Base-by-base conservation (phyloP, 2,888 invertebrate genomes). In the Lampropteryx suffumata region DNA sequence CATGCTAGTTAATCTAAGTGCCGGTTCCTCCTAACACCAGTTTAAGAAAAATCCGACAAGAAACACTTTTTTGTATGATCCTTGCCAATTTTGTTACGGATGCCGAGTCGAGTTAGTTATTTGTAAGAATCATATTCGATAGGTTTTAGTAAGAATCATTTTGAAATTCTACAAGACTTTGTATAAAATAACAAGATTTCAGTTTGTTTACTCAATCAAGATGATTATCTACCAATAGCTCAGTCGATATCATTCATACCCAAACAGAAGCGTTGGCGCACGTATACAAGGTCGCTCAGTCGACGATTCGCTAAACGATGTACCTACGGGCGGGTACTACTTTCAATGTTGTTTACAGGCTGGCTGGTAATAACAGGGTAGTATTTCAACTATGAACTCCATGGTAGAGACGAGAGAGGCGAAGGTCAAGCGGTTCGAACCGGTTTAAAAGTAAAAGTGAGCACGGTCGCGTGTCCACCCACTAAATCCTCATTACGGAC, bases 381-480 rank as follows among this genome's bases (percentile, higher is more conserved):
- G 48, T 40, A 30, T 40, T 17, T 54, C 42, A 45, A 52, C 50
- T 47, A 34, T 58, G 56, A 59, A 57, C 55, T 57, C 48, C 30
- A 46, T 56, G 58, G 62, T 62, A 62, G 50, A 50, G 42, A 53
- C 49, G 43, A 48, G 42, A 42, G 59, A 65, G 71, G 70, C 74
- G 76, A 80, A 85, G 86, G 83, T 84, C 79, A 76, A 67, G 57
- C 50, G 41, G 30, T 37, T 10, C 60, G 55, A 76, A 86, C 88
- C 85, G 82, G 86, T 88, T 85, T 76, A 82, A 85, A 86, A 89
- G 89, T 87, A 86, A 90, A 87, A 88, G 88, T 86, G 76, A 77
- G 70, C 76, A 70, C 64, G 69, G 75, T 78, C 79, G 76, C 82
- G 77, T 81, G 82, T 85, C 87, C 84, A 85, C 86, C 88, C 85